These are phyloP conservation scores for Sebastes umbrosus DNA, from an alignment of 2,797 vertebrate genomes.

Conservation along the genomic window DNA sequence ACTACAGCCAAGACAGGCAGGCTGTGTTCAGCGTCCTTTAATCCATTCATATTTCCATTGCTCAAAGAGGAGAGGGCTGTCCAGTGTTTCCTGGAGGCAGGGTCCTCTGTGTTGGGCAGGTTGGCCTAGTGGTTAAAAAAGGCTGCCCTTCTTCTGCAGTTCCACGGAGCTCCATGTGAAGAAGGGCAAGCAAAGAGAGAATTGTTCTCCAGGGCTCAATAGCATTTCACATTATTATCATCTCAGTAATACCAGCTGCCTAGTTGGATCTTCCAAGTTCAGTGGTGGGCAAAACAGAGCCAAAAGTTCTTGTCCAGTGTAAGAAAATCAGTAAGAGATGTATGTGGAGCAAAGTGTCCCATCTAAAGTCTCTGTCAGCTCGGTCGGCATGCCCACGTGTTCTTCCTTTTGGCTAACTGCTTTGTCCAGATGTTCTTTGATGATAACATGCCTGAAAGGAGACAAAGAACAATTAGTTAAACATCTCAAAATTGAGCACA, in stretches of 20 bases:
- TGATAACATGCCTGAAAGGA: slow-evolving; percentile 33
- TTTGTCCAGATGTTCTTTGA: slow-evolving; percentile 31
- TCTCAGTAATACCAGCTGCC: slow-evolving; percentile 27
- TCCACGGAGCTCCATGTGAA: background rate
- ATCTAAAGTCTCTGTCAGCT: slow-evolving; percentile 7
- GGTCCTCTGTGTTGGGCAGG: slow-evolving; percentile 20
- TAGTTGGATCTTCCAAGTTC: slow-evolving; percentile 21
- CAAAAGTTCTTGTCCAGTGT: slow-evolving; percentile 36
- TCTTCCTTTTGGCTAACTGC: background rate
- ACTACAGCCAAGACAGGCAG: background rate
- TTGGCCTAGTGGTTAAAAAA: slow-evolving; percentile 46
- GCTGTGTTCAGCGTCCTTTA: slow-evolving; percentile 3
- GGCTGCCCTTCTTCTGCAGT: background rate
- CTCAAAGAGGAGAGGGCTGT: slow-evolving; percentile 25
- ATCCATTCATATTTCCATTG: slow-evolving; percentile 7
- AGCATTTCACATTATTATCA: slow-evolving; percentile 52
- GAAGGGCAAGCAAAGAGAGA: background rate
- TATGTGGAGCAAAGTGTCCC: background rate
- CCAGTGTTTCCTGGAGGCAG: slow-evolving; percentile 58
- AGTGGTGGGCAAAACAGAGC: slow-evolving; percentile 2
- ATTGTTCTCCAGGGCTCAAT: slow-evolving; percentile 33
- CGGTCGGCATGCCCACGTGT: background rate
- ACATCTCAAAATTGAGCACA: background rate
- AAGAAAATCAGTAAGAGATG: slow-evolving; percentile 18
- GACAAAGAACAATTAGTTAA: background rate